Conservation (phyloP, 92 coral and sea anemone genomes). For the Zoanthus sociatus region DNA sequence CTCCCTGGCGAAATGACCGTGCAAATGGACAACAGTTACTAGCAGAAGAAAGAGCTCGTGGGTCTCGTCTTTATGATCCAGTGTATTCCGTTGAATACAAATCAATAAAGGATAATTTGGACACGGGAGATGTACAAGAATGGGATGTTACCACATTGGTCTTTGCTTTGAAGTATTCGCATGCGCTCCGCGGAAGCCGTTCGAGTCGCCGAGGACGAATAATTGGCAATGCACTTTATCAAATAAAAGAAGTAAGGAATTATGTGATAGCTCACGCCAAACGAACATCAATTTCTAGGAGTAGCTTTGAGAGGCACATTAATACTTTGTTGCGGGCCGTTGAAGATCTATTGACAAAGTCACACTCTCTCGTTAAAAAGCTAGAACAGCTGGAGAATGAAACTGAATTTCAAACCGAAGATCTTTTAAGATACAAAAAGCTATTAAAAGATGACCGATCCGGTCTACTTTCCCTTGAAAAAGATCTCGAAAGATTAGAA, state of each 20-base stretch:
- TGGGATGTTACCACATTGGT: constrained; percentile 48
- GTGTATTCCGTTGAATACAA: constrained; percentile 25
- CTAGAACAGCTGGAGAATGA: constrained; percentile 38
- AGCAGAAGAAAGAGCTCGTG: neutral
- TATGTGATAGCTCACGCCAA: constrained; percentile 35
- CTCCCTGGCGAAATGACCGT: constrained; percentile 49
- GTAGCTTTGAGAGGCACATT: constrained; percentile 30
- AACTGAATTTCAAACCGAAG: constrained; percentile 48
- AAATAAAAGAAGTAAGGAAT: constrained; percentile 45
- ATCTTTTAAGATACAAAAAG: constrained; percentile 41
- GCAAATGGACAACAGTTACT: constrained; percentile 47
- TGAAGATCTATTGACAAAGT: constrained; percentile 36
- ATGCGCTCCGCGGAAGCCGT: constrained; percentile 34
- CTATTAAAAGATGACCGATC: neutral
- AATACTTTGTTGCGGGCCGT: constrained; percentile 43
- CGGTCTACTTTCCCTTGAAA: constrained; percentile 37
- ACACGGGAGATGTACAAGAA: constrained; percentile 44
- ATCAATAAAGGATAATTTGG: constrained; percentile 37
- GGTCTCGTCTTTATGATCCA: constrained; percentile 49
- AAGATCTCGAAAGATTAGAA: constrained; percentile 49
- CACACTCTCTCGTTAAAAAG: constrained; percentile 42
- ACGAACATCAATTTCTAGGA: constrained; percentile 33
- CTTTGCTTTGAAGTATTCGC: constrained; percentile 39
- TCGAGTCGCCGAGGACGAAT: constrained; percentile 17
- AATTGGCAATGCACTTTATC: constrained; percentile 29